Percentiles rank a stretch among this genome's conserved stretches.
Conservation (phyloP, 2,113 vertebrate genomes). For the Conger conger region DNA sequence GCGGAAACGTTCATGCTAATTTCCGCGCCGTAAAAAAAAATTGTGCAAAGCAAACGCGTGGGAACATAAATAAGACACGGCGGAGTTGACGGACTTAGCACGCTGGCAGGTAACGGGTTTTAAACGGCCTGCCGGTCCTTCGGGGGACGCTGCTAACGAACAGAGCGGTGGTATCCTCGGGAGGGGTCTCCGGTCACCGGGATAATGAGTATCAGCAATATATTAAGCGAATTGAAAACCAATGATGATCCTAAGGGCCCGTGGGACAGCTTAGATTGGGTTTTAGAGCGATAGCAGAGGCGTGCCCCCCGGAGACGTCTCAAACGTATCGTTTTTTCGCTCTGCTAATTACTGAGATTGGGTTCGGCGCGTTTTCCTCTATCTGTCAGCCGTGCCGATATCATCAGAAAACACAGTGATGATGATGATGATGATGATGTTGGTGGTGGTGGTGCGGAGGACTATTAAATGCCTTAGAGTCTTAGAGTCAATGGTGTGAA, state of each 20-base stretch:
- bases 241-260: not conserved
- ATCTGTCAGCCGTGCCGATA: not conserved
- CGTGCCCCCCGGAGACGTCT: not conserved
- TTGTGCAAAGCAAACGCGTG: not conserved
- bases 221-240: constrained; percentile 4
- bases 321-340: not conserved
- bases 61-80: not conserved
- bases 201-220: constrained; percentile 2
- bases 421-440: not conserved
- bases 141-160: not conserved
- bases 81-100: not conserved
- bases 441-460: not conserved
- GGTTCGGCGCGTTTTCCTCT: not conserved
- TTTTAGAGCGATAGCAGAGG: constrained; percentile 2
- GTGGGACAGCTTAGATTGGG: not conserved
- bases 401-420: not conserved
- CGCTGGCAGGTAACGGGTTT: constrained; percentile 9
- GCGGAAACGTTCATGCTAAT: not conserved
- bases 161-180: not conserved
- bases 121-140: constrained; percentile 12
- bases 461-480: not conserved
- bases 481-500: not conserved
- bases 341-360: not conserved
- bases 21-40: not conserved
- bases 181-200: not conserved